Evolutionary conservation across 2,113 vertebrate genomes (phyloP), one percentile per base, ranked within the genome.

Genomic region (Phylloscopus trochilus): DNA sequence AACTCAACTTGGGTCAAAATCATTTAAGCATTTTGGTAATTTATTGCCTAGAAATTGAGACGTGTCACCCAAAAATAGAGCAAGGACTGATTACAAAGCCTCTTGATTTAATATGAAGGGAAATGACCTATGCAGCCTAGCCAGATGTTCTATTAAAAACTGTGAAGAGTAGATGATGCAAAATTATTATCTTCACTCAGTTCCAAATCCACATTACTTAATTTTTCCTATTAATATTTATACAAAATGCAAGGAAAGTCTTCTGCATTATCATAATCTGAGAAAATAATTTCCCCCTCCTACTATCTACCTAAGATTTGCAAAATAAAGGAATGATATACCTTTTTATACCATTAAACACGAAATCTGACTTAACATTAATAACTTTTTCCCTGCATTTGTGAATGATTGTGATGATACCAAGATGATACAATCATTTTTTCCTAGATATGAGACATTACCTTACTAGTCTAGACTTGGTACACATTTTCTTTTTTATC

Each of bases 151-250:
- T 72, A 89, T 87, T 94, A 94, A 91, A 94, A 93, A 92, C 81
- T 75, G 88, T 20, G 24, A 76, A 72, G 64, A 92, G 51, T 3
- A 93, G 76, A 62, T 46, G 64, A 74, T n/a, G 52, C 73, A 94
- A 87, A 75, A 77, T 66, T 31, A 94, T 86, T 75, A 82, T 70
- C 44, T 88, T 89, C 26, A 66, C n/a, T 93, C 37, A 1, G 1
- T 91, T 81, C n/a, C 60, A 92, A 88, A 96, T 84, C 30, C 46
- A 85, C 55, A 47, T 79, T 62, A 86, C 62, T 63, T 79, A 30
- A 30, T 78, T 85, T 62, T 86, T 56, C 62, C 58, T 53, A 95
- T 93, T 93, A 97, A 90, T 96, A 95, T 93, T 96, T 88, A 95
- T 77, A 89, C 13, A 80, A 68, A 75, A 83, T 10, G 60, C 35